Conservation (phyloP, 2,797 vertebrate species). For the Alosa sapidissima region DNA sequence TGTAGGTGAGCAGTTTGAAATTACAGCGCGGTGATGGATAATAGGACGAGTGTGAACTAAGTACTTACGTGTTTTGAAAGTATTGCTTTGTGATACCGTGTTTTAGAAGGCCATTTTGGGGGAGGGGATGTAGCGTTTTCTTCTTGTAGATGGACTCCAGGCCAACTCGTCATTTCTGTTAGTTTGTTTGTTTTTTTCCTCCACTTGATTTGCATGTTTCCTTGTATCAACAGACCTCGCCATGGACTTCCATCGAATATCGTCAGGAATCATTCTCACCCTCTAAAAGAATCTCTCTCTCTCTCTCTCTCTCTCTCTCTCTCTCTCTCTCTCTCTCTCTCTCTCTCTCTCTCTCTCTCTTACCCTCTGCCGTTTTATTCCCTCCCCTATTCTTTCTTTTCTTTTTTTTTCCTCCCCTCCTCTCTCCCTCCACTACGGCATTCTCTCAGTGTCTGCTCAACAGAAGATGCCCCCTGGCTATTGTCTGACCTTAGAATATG, state of each 20-base stretch:
- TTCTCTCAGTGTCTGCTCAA: slow-evolving; percentile 4
- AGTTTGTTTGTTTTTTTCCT: too few species aligned
- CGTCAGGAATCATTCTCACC: background rate
- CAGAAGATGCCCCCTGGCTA: slow-evolving; percentile 61
- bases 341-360: background rate
- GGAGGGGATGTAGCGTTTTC: background rate
- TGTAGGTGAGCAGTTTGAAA: slow-evolving; percentile 11
- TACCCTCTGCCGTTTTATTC: background rate
- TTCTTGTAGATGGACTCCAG: too few species aligned
- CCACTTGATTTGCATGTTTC: background rate
- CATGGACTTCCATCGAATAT: background rate
- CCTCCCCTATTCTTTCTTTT: background rate
- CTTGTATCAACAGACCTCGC: background rate
- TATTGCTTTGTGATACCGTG: background rate
- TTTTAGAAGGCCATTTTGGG: background rate
- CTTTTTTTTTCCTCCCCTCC: slow-evolving; percentile 39
- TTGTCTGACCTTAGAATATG: slow-evolving; percentile 72
- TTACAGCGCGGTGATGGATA: background rate
- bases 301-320: background rate
- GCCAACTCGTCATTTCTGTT: background rate
- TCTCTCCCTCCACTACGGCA: slow-evolving; percentile 52
- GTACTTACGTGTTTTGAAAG: background rate
- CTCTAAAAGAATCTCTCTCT: background rate
- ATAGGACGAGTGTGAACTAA: background rate
- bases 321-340: background rate